phyloP scores from a whole-genome alignment of 1,140 invertebrate species.

The Chlorops oryzae region DNA sequence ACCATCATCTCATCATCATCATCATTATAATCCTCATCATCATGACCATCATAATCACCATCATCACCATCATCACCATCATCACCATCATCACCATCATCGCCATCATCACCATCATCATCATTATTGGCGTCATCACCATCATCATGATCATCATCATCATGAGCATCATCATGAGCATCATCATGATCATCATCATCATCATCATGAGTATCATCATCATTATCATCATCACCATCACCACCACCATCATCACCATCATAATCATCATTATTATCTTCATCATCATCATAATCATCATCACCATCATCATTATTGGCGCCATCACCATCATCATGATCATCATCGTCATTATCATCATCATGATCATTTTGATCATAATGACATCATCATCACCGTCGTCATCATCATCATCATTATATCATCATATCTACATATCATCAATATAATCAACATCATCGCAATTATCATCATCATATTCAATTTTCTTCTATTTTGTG shows the following conservation, averaged over 20 bases:
- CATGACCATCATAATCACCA: no score
- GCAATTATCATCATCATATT: slow-evolving; percentile 4
- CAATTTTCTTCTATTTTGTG: background rate
- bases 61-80: background rate
- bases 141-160: background rate
- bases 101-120: slow-evolving; percentile 1
- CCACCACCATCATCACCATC: background rate
- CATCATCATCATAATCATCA: background rate
- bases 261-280: background rate
- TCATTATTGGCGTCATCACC: background rate
- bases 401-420: slow-evolving; percentile 3
- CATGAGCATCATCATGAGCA: background rate
- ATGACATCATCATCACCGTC: no score
- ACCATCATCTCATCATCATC: no score
- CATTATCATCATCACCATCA: background rate
- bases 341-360: slow-evolving; percentile 1
- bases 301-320: no score
- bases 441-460: background rate
- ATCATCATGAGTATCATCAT: no score
- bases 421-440: slow-evolving; percentile 2
- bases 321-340: background rate
- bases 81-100: slow-evolving; percentile 3
- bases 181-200: slow-evolving; percentile 2
- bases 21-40: no score
- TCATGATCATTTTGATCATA: background rate